Evolutionary conservation across 1,140 invertebrate genomes (phyloP), one percentile per base, ranked within the genome.

Genomic region (Drosophila seguyi): DNA sequence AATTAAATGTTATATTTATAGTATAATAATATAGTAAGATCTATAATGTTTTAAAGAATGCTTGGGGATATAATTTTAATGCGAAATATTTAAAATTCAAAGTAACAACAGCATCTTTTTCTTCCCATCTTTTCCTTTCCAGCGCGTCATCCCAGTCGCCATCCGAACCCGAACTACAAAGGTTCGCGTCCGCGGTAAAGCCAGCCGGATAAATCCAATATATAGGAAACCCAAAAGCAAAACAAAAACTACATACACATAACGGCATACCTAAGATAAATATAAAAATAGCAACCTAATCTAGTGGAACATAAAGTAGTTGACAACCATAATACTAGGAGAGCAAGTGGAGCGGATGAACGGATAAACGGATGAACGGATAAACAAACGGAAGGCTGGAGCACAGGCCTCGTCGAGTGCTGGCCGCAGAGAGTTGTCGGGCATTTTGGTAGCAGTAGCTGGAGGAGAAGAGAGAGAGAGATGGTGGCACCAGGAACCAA

Each of bases 81-180:
- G 34, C 11, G 13, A 13, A 36, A 13, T 36, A 36, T 36, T 36
- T 36, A 4, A 36, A 36, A 5, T 36, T 36, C 1, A 36, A 4
- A 13, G 11, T 13, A 36, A 31, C 31, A 31, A 11, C 31, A 13
- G 34, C 34, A 13, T 36, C 56, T 41, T 29, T 58, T 56, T 14
- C 20, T 44, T 44, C 14, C 0, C 29, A 44, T 13, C 57, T 11
- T 11, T 7, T 0, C 1, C 4, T 1, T 72, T 68, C 0, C 58
- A 92, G 91, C 91, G 62, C 90, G 91, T 74, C 91, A 91, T 79
- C 91, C 84, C 58, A 88, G 90, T 50, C 91, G 91, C 67, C 91
- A 92, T 90, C 91, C 91, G 48, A 92, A 92, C 83, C 91, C 91
- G 34, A 92, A 92, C 73, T 92, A 92, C 66, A 92, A 92, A 57